Evolutionary conservation across 2,797 vertebrate species (phyloP).

Genomic region (Agapornis canus): DNA sequence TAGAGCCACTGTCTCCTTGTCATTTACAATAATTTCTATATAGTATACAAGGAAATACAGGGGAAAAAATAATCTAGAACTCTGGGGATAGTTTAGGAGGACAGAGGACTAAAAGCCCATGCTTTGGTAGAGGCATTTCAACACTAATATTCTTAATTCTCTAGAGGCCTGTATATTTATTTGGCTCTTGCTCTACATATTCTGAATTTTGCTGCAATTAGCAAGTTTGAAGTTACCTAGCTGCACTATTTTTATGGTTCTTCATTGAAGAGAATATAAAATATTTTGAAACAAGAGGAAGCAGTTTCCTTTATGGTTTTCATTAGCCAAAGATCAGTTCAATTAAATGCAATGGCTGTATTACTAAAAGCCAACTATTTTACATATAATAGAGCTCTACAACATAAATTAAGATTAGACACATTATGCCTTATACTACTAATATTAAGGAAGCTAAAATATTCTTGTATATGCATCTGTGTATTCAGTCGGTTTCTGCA

Average conservation of each 20-base stretch:
- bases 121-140: not conserved
- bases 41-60: not conserved
- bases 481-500: not conserved
- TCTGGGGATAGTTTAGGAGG: not conserved
- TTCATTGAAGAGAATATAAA: not conserved
- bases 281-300: not conserved
- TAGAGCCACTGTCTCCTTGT: not conserved
- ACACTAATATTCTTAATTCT: not conserved
- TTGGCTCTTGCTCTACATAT: not conserved
- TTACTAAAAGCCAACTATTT: conserved; percentile 6
- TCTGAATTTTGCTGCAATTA: not conserved
- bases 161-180: not conserved
- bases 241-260: not conserved
- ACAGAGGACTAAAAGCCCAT: not conserved
- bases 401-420: not conserved
- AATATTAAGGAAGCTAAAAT: not conserved
- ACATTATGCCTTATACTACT: not conserved
- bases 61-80: not conserved
- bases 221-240: not conserved
- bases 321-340: not conserved
- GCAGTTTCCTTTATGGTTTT: not conserved
- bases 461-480: not conserved
- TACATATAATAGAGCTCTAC: not conserved
- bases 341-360: not conserved
- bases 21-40: not conserved